A percentile compares a stretch with the other conserved stretches of the same genome.
phyloP scores from a whole-genome alignment of 2,888 invertebrate genomes.

The Pandemis heparana region DNA sequence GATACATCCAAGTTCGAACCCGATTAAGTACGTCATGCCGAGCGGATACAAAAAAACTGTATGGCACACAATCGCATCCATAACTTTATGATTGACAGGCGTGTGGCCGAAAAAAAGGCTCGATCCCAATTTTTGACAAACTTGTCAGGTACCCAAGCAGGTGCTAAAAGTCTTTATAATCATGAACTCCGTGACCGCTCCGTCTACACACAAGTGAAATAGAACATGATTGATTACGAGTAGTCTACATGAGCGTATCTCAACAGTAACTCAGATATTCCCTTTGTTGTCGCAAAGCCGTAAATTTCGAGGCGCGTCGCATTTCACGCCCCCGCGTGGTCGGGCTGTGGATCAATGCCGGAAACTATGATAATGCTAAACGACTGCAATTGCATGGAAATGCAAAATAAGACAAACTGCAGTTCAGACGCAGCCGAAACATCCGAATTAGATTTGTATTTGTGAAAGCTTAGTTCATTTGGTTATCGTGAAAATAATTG shows the following conservation, averaged over 20 bases:
- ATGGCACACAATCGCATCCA: conserved; percentile 7
- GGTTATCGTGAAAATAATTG: background rate
- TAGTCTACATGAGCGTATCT: conserved; percentile 44
- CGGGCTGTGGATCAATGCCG: conserved; percentile 39
- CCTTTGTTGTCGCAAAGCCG: conserved; percentile 61
- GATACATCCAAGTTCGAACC: conserved; percentile 10
- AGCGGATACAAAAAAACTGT: conserved; percentile 18
- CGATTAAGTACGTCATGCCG: conserved; percentile 2
- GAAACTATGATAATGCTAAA: conserved; percentile 34
- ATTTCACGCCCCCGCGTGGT: conserved; percentile 56
- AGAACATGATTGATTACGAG: conserved; percentile 30
- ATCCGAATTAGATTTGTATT: background rate
- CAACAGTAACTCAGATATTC: conserved; percentile 52
- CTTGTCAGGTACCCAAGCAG: background rate
- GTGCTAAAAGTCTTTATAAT: conserved; percentile 12
- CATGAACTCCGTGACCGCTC: background rate
- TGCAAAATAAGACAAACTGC: conserved; percentile 17
- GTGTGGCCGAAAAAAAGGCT: conserved; percentile 11
- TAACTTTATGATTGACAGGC: conserved; percentile 31
- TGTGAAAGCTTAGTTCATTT: background rate
- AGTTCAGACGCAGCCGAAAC: conserved; percentile 4
- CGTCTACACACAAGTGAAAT: conserved; percentile 8
- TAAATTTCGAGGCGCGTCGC: conserved; percentile 62
- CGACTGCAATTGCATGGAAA: conserved; percentile 30
- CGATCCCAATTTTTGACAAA: background rate